Conservation (phyloP, 2,113 vertebrate species). For the Heterotilapia buettikoferi region DNA sequence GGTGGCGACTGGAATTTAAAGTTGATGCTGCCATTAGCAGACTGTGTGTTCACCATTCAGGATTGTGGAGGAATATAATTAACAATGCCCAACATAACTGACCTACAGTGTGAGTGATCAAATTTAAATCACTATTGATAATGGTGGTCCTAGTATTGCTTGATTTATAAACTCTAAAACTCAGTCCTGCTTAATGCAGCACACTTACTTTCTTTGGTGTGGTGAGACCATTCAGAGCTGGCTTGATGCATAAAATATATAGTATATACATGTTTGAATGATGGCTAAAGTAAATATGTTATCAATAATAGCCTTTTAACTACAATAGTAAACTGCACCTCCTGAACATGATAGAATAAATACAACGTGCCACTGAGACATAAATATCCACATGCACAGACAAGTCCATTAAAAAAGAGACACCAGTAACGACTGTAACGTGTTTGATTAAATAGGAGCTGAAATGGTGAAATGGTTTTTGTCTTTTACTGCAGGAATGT, state of each 20-base stretch:
- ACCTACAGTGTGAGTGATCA: neutral
- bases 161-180: neutral
- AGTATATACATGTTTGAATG: neutral
- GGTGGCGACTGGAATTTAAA: slow-evolving; percentile 25
- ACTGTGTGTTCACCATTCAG: slow-evolving; percentile 9
- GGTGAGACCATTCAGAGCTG: neutral
- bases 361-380: neutral
- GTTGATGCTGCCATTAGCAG: neutral
- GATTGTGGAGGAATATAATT: neutral
- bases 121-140: neutral
- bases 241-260: neutral
- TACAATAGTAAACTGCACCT: neutral
- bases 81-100: neutral
- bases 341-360: neutral
- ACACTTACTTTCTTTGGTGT: neutral
- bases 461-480: neutral
- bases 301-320: neutral
- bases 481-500: neutral
- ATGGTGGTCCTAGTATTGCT: neutral
- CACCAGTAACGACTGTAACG: neutral
- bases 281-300: neutral
- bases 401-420: neutral
- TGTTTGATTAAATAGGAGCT: neutral
- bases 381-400: neutral
- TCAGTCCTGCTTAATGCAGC: neutral